These are phyloP conservation scores for Coryphaenoides rupestris DNA, from an alignment of 2,113 vertebrate genomes.

Conservation along the genomic window DNA sequence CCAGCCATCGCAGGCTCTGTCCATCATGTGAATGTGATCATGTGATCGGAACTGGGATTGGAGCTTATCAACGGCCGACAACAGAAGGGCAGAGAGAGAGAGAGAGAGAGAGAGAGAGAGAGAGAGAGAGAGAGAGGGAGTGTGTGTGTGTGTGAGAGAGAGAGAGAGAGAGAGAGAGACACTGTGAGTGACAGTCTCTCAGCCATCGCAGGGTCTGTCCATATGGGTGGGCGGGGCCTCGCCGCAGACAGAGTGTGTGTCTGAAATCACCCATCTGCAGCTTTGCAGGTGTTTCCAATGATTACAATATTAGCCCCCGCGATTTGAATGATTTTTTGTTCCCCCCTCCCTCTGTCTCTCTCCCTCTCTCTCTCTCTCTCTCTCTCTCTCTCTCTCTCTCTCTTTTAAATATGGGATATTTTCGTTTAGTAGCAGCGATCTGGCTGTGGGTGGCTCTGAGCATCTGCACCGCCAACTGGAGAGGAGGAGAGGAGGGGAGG, in stretches of 20 bases:
- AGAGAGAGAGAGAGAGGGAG: conserved; percentile 9
- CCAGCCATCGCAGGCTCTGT: not conserved
- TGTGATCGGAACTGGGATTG: not conserved
- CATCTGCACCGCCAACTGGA: conserved; percentile 81
- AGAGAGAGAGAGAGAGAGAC: conserved; percentile 1
- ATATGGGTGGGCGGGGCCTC: conserved; percentile 93
- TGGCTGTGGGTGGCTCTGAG: conserved; percentile 73
- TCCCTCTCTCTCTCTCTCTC: no score
- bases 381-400: no score
- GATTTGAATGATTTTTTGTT: conserved; percentile 92
- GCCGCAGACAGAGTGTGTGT: conserved; percentile 81
- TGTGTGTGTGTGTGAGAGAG: no score
- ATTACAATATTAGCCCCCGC: conserved; percentile 99
- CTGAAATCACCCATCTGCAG: conserved; percentile 96
- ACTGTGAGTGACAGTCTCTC: conserved; percentile 29
- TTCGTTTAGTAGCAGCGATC: conserved; percentile 85
- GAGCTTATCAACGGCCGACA: no score
- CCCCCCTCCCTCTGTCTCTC: no score
- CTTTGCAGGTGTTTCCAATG: conserved; percentile 98
- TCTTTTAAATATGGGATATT: conserved; percentile 74
- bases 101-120: conserved; percentile 3
- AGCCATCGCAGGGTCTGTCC: conserved; percentile 60
- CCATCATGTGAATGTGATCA: not conserved
- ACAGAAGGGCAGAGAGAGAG: not conserved
- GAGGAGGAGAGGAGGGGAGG: conserved; percentile 7